These are phyloP conservation scores for Pollicipes pollicipes DNA, from an alignment of 1,140 invertebrate genomes.

Conservation along the genomic window DNA sequence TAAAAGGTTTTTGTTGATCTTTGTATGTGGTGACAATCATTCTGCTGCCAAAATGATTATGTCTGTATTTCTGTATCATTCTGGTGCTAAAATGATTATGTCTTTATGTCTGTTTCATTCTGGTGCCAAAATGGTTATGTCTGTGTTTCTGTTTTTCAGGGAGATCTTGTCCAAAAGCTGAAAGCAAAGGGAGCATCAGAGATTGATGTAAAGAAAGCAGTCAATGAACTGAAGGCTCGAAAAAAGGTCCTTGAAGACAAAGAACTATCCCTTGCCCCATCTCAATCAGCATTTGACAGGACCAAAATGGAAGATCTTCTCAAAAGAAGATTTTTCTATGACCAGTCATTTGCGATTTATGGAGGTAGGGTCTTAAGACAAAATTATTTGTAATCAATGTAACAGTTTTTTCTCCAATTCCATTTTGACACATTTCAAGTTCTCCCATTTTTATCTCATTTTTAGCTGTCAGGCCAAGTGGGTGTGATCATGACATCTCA, in stretches of 20 bases:
- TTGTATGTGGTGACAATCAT: no score
- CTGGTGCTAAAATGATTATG: slow-evolving; percentile 5
- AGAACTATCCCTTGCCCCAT: slow-evolving; percentile 63
- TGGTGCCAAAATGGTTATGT: slow-evolving; percentile 7
- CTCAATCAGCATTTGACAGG: slow-evolving; percentile 58
- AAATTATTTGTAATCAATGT: slow-evolving; percentile 6
- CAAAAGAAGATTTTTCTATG: slow-evolving; percentile 93
- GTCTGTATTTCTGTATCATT: slow-evolving; percentile 7
- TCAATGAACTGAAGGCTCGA: slow-evolving; percentile 13
- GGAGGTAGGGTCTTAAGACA: slow-evolving; percentile 42
- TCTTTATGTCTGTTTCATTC: slow-evolving; percentile 6
- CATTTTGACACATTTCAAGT: neutral
- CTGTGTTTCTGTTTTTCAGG: slow-evolving; percentile 14
- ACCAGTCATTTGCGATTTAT: slow-evolving; percentile 98
- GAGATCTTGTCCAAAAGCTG: slow-evolving; percentile 17
- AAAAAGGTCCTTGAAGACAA: slow-evolving; percentile 59
- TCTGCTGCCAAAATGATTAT: no score
- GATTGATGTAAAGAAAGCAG: slow-evolving; percentile 22
- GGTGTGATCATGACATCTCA: neutral
- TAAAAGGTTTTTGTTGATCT: no score
- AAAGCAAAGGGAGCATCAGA: slow-evolving; percentile 18
- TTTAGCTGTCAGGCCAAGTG: neutral
- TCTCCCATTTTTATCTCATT: slow-evolving; percentile 5
- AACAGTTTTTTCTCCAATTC: slow-evolving; percentile 8
- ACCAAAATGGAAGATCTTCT: slow-evolving; percentile 91